These are phyloP conservation scores for Notolabrus celidotus DNA, from an alignment of 2,797 vertebrate species.

Conservation along the genomic window DNA sequence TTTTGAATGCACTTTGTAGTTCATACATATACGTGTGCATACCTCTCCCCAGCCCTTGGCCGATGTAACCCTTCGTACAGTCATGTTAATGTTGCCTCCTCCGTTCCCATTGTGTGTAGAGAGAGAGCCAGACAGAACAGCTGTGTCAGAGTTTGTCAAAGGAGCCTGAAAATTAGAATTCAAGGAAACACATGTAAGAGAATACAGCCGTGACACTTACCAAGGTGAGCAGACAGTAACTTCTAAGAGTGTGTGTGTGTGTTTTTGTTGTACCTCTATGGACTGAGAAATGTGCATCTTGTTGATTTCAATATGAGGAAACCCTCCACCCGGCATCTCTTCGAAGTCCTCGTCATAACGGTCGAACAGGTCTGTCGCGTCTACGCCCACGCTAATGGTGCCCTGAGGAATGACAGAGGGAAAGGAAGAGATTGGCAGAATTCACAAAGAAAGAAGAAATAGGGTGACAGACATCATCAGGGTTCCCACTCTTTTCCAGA, in stretches of 20 bases:
- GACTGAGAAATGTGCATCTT: conserved; percentile 99
- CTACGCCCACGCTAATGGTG: conserved; percentile 96
- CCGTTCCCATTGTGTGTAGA: conserved; percentile 97
- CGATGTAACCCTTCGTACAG: conserved; percentile 92
- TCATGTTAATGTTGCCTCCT: conserved; percentile 94
- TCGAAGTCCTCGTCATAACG: conserved; percentile 98
- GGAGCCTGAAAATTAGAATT: conserved; percentile 87
- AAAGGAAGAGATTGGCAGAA: conserved; percentile 12
- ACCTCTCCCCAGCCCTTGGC: conserved; percentile 98
- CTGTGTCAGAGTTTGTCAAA: conserved; percentile 93
- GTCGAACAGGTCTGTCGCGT: conserved; percentile 98
- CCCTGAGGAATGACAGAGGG: conserved; percentile 84
- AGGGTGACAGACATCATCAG: too few species aligned
- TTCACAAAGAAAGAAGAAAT: conserved; percentile 22
- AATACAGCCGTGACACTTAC: not conserved
- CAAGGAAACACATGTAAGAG: not conserved
- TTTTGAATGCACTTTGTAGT: conserved; percentile 1
- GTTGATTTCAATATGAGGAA: conserved; percentile 98
- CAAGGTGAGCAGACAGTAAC: not conserved
- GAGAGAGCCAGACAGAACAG: conserved; percentile 95
- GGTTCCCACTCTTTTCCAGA: too few species aligned
- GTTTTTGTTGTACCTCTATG: conserved; percentile 89
- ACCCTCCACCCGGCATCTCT: conserved; percentile 91
- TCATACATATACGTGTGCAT: conserved; percentile 9
- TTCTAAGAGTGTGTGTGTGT: not conserved